These are phyloP conservation scores for Ophioderma brevispina DNA, from an alignment of 35 echinoderm and acorn worm genomes.

Conservation along the genomic window DNA sequence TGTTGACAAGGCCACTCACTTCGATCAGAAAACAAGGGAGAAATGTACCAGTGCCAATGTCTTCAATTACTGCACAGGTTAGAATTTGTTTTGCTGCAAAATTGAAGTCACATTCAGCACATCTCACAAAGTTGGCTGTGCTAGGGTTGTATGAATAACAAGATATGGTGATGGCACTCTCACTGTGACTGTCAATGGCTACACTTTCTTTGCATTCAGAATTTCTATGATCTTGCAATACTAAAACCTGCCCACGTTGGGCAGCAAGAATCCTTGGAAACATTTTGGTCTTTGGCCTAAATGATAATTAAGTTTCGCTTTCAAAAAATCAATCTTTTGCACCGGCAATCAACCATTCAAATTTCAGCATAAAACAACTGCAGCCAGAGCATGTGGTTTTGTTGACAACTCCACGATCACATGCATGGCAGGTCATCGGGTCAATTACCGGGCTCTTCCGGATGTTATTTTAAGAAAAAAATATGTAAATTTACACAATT, in stretches of 20 bases:
- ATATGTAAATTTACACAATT: no score
- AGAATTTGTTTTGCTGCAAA: background rate
- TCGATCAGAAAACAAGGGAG: background rate
- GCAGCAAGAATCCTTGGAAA: background rate
- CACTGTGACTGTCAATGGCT: no score
- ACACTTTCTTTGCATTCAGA: background rate
- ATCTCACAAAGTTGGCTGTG: background rate
- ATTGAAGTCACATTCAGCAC: background rate
- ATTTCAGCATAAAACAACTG: no score
- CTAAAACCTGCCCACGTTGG: background rate
- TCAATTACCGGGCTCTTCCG: no score
- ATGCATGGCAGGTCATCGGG: no score
- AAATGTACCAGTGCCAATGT: background rate
- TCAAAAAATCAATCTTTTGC: no score
- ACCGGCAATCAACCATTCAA: no score
- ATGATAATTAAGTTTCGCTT: no score
- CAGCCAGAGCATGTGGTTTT: no score
- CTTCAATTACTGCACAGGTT: background rate
- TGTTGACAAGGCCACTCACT: background rate
- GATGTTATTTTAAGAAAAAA: no score
- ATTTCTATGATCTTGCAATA: background rate
- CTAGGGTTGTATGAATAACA: background rate
- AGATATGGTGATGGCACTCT: background rate
- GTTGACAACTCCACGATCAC: no score
- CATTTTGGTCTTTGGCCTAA: no score